Evolutionary conservation across 2,888 invertebrate species (phyloP).

Genomic region (Lithophane semibrunnea): DNA sequence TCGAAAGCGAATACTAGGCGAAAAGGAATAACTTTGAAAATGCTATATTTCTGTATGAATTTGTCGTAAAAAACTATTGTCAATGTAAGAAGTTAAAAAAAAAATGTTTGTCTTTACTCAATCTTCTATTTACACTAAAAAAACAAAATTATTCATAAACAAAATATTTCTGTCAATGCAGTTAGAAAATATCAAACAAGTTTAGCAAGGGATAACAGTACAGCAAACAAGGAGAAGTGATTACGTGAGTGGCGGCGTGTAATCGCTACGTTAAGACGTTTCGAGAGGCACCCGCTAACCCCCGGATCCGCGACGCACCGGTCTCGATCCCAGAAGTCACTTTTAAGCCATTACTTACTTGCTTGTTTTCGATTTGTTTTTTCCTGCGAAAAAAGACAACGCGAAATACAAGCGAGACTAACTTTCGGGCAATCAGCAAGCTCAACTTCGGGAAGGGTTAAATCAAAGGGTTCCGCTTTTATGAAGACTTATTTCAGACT

Average conservation of each 20-base stretch:
- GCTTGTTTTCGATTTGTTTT: constrained; percentile 89
- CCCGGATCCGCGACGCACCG: constrained; percentile 71
- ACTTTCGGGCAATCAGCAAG: constrained; percentile 89
- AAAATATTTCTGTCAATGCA: constrained; percentile 7
- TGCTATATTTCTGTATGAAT: neutral
- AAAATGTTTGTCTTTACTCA: neutral
- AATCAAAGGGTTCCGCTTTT: constrained; percentile 91
- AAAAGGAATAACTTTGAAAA: neutral
- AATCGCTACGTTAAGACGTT: constrained; percentile 73
- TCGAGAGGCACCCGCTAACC: constrained; percentile 68
- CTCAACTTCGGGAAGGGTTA: constrained; percentile 88
- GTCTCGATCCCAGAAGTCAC: constrained; percentile 81
- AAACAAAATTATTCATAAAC: neutral
- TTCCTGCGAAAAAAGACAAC: constrained; percentile 85
- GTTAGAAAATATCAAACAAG: constrained; percentile 40
- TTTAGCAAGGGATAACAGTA: constrained; percentile 46
- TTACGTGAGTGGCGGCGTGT: constrained; percentile 70
- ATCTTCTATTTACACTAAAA: neutral
- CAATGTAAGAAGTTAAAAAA: neutral
- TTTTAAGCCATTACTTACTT: constrained; percentile 88
- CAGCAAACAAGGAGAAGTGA: constrained; percentile 70
- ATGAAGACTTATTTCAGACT: constrained; percentile 91
- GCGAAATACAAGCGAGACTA: constrained; percentile 83
- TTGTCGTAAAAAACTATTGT: no score
- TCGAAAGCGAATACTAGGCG: constrained; percentile 56